Percentiles rank a stretch among this genome's conserved stretches.
Conservation (phyloP, 2,797 vertebrate species). For the Margarornis squamiger region DNA sequence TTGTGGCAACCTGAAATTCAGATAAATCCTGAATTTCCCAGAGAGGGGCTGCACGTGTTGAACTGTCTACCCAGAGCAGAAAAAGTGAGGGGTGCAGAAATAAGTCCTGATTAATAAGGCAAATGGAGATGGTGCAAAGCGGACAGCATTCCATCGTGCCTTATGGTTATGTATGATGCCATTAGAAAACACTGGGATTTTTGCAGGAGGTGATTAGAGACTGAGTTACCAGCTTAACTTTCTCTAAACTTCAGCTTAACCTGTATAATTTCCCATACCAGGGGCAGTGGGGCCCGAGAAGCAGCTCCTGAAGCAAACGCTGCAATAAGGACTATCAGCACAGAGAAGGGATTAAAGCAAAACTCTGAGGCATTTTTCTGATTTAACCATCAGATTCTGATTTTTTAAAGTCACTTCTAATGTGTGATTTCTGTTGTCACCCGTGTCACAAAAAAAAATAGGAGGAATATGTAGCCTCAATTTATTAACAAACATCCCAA, state of each 20-base stretch:
- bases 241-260: background rate
- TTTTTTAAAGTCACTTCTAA: background rate
- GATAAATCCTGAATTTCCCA: background rate
- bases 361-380: background rate
- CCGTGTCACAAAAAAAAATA: background rate
- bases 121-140: constrained; percentile 70
- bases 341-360: background rate
- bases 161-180: constrained; percentile 51
- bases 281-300: background rate
- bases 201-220: background rate
- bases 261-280: background rate
- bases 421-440: background rate
- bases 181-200: constrained; percentile 15
- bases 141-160: constrained; percentile 67
- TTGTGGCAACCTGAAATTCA: background rate
- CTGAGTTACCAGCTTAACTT: background rate
- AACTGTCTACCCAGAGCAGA: background rate
- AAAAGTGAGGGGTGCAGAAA: constrained; percentile 51
- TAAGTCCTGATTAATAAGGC: constrained; percentile 62
- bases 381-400: background rate
- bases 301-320: background rate
- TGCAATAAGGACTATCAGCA: background rate
- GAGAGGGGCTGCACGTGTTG: background rate
- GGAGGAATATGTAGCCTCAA: background rate
- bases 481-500: background rate